phyloP scores from a whole-genome alignment of 2,888 invertebrate genomes.

The Dryobotodes eremita region DNA sequence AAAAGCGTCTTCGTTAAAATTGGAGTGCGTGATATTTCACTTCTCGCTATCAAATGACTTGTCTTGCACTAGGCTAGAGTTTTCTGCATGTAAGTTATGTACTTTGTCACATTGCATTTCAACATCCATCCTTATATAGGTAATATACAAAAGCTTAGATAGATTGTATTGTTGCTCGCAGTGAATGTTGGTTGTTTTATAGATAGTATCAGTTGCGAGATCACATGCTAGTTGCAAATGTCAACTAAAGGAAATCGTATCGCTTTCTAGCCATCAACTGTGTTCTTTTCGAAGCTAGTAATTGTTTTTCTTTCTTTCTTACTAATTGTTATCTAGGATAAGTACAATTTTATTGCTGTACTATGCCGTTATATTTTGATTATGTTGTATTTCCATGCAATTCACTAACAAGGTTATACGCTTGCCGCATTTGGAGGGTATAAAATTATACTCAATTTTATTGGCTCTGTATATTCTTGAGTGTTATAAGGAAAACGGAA shows the following conservation, averaged over 20 bases:
- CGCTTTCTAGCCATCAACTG: background rate
- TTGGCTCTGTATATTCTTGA: slow-evolving; percentile 42
- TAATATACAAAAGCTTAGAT: background rate
- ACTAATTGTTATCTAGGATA: background rate
- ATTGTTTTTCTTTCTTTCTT: background rate
- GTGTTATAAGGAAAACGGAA: slow-evolving; percentile 43
- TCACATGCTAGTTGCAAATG: slow-evolving; percentile 11
- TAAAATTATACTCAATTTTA: slow-evolving; percentile 52
- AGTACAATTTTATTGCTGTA: background rate
- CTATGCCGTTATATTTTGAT: background rate
- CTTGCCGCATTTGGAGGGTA: slow-evolving; percentile 24
- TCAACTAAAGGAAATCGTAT: slow-evolving; percentile 1
- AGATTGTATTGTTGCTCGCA: background rate
- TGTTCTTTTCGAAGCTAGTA: background rate
- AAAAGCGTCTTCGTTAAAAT: background rate
- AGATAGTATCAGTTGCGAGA: background rate
- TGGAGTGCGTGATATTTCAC: background rate
- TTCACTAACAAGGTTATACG: slow-evolving; percentile 36
- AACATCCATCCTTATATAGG: background rate
- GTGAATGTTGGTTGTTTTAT: background rate
- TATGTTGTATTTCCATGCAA: slow-evolving; percentile 6
- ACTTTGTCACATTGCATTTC: background rate
- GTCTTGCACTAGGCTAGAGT: background rate
- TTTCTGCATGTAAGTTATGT: background rate
- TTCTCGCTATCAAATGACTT: background rate